phyloP scores from a whole-genome alignment of 2,888 invertebrate species.

The Hemaris fuciformis region DNA sequence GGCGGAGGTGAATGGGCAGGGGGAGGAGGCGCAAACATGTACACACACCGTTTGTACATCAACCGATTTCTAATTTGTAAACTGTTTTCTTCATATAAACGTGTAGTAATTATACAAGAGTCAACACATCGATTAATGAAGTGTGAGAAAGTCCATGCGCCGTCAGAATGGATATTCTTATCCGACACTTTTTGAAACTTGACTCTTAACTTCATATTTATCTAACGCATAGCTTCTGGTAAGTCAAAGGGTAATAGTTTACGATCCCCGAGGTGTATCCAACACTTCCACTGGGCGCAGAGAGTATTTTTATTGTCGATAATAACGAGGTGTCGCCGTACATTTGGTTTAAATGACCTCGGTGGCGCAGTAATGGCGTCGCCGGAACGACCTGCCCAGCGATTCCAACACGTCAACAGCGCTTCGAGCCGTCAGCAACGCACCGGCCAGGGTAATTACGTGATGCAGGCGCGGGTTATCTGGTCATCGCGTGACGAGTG shows the following conservation, averaged over 20 bases:
- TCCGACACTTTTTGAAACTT: constrained; percentile 8
- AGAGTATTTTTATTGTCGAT: constrained; percentile 1
- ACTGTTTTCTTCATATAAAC: not conserved
- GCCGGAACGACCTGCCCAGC: not conserved
- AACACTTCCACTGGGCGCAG: not conserved
- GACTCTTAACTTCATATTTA: constrained; percentile 10
- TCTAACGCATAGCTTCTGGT: constrained; percentile 8
- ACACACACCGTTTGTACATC: not conserved
- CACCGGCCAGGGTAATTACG: not conserved
- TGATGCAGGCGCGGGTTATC: not conserved
- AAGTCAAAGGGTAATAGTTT: constrained; percentile 9
- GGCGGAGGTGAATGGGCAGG: not conserved
- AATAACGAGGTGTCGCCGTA: constrained; percentile 8
- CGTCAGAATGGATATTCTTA: not conserved
- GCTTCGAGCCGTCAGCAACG: not conserved
- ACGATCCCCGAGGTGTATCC: not conserved
- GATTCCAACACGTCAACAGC: not conserved
- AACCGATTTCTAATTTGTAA: not conserved
- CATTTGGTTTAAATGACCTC: constrained; percentile 1
- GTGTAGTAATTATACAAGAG: not conserved
- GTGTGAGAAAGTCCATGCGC: not conserved
- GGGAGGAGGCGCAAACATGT: too few species aligned
- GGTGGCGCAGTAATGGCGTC: not conserved
- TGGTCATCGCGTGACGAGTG: not conserved
- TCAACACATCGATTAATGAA: not conserved